Evolutionary conservation across 2,888 invertebrate species (phyloP), one percentile per base, ranked within the genome.

Genomic region (Spodoptera exigua): DNA sequence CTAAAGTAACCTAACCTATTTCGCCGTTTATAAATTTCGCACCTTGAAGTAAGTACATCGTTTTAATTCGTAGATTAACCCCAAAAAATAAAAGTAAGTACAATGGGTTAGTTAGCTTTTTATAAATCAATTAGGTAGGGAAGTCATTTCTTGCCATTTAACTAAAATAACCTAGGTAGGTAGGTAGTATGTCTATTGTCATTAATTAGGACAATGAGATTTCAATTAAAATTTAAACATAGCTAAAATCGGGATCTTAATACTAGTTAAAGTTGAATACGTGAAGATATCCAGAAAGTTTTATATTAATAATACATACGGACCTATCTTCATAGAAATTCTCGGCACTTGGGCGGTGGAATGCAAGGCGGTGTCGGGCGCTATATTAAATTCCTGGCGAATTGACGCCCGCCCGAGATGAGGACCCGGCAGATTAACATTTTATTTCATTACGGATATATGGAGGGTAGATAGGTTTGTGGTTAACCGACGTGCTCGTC

Each of bases 311-410:
- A 43, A 56, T 69, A 47, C 27, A 44, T 52, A 44, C 34, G n/a
- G n/a, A n/a, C n/a, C n/a, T 48, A 49, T 34, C 46, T 37, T 47
- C 58, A 70, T 62, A 47, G 60, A 55, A 61, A 64, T 67, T 57
- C 61, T 45, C 62, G 41, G 34, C 43, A 58, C 44, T 51, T 56
- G 60, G 60, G 40, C 53, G 13, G 36, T 53, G 84, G 86, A 82
- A 86, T 84, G 86, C 81, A 78, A 71, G 56, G 61, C 61, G 60
- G 43, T 39, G 64, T 40, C 63, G 67, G 67, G 47, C 43, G 57
- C 81, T 80, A 86, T 91, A 91, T 91, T 91, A 91, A 91, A 91
- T 91, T 90, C 91, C 86, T 74, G 32, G 46, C 51, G 79, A 73
- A 81, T 83, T 83, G 81, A 64, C 66, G 57, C 61, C 51, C 67